Evolutionary conservation across 2,797 vertebrate genomes (phyloP).

Genomic region (Dryobates pubescens): DNA sequence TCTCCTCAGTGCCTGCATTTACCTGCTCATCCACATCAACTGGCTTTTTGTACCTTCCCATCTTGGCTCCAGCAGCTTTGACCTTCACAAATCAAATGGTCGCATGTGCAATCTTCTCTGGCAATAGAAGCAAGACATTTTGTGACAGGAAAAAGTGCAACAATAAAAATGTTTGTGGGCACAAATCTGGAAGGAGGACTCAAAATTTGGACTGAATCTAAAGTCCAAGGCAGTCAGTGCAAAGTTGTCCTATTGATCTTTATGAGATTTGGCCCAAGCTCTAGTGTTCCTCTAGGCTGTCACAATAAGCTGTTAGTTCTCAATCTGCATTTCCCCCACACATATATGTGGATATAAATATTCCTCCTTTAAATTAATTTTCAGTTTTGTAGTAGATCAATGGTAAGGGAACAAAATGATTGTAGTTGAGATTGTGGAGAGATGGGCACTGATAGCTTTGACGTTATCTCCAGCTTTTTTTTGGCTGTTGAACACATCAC

Average conservation of each 20-base stretch:
- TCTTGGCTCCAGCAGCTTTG: not conserved
- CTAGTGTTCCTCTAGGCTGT: not conserved
- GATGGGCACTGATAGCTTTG: conserved; percentile 55
- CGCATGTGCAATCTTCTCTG: not conserved
- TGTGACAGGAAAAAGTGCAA: not conserved
- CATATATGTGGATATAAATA: conserved; percentile 25
- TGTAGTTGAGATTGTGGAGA: conserved; percentile 32
- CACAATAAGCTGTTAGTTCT: not conserved
- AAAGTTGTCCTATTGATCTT: not conserved
- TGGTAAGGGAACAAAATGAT: conserved; percentile 56
- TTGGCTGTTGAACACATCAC: conserved; percentile 32
- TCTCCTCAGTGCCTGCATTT: not conserved
- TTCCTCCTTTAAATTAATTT: conserved; percentile 45
- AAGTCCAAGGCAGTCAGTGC: not conserved
- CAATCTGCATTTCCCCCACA: not conserved
- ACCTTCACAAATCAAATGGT: not conserved
- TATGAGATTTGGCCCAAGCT: not conserved
- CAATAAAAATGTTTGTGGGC: not conserved
- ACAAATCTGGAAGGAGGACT: not conserved
- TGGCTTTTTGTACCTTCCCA: not conserved
- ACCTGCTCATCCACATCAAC: not conserved
- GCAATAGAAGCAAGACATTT: accelerated
- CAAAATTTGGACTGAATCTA: not conserved
- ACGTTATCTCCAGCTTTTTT: conserved; percentile 35
- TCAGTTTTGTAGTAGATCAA: conserved; percentile 43